phyloP scores from a whole-genome alignment of 2,113 vertebrate genomes.

The Serinus canaria region DNA sequence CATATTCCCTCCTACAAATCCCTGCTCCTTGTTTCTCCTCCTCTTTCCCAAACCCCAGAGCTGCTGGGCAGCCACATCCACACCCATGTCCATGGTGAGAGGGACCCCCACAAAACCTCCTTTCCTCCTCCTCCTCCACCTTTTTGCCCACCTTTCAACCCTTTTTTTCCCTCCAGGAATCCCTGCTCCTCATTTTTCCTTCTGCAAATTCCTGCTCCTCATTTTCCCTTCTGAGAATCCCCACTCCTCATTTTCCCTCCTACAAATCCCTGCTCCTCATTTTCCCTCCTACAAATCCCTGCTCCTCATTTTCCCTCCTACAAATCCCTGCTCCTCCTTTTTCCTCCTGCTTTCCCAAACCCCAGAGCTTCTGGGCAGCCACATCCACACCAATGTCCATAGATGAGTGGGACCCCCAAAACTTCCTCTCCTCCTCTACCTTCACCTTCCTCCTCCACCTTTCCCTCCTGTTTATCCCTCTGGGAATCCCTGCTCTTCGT shows the following conservation, averaged over 20 bases:
- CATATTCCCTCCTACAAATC: neutral
- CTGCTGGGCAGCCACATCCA: constrained; percentile 43
- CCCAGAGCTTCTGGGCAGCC: neutral
- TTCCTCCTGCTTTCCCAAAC: neutral
- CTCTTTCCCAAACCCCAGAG: neutral
- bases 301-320: neutral
- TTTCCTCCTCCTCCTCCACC: neutral
- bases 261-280: too few species aligned
- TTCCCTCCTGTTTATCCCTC: neutral
- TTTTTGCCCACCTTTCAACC: neutral
- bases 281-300: too few species aligned
- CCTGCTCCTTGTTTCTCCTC: neutral
- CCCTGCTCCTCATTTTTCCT: neutral
- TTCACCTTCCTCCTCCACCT: neutral
- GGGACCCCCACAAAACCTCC: neutral
- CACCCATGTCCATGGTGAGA: constrained; percentile 46
- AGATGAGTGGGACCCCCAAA: neutral
- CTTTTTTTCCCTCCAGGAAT: neutral
- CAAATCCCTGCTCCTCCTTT: neutral
- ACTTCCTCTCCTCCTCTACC: neutral
- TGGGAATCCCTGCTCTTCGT: neutral
- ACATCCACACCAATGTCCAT: accelerated
- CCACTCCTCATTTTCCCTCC: neutral
- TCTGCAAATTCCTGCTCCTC: neutral
- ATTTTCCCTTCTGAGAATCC: neutral